Base-by-base conservation (phyloP, 2,797 vertebrate genomes). In the Etheostoma nigrum region DNA sequence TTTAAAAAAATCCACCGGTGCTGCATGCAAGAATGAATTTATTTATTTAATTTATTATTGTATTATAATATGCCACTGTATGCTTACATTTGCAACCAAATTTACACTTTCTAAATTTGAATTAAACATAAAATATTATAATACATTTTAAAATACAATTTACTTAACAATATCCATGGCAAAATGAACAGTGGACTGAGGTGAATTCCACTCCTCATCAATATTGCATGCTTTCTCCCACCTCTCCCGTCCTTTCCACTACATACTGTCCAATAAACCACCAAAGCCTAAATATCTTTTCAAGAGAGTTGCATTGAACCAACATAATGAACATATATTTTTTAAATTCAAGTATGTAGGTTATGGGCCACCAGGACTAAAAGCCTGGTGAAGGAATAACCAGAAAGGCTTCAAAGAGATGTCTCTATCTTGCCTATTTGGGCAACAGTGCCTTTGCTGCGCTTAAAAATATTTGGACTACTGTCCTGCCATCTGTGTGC, bases 401-500 rank as follows among this genome's bases (percentile, higher is more conserved):
- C 79, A 89, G 61, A 85, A 83, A 89, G 85, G 86, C 89, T 81
- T 88, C 75, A 79, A 36, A 87, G 76, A 86, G 84, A 88, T 57
- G 74, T 86, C 78, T 88, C 72, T 87, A 48, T 86, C 80, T 86
- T 77, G 72, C 79, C 72, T 87, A 79, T 88, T 91, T 89, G 89
- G 86, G 65, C 84, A 83, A 72, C 79, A 85, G 76, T 79, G 73
- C 68, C 82, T 89, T 82, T 74, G 71, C 81, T 82, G 71, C 63
- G 67, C 82, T 90, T 84, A 78, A 68, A 89, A 49, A 84, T 77
- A 68, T 92, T 93, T 91, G 86, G 84, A 90, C 89, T 66, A 78
- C 76, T 85, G 87, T 86, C 88, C 88, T 74, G 76, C 88, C 87
- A 91, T 91, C 88, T 91, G 90, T 71, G 86, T 82, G 72, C 86